Conservation (phyloP, 2,113 vertebrate species). For the Plecturocebus donacophilus region DNA sequence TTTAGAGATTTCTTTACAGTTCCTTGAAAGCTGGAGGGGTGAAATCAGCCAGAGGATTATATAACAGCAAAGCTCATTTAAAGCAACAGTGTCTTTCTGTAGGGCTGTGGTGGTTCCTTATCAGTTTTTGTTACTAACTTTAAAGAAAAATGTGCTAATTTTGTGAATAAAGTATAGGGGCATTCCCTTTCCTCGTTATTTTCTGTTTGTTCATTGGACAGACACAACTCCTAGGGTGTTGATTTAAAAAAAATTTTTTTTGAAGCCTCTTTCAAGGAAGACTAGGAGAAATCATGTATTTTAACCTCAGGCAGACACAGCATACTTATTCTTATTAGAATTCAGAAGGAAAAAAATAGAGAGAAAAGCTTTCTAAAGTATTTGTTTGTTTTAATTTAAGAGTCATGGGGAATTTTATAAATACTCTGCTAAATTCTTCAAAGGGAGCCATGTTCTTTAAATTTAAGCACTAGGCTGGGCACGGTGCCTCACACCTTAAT, state of each 20-base stretch:
- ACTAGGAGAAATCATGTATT: not conserved
- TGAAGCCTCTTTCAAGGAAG: constrained; percentile 25
- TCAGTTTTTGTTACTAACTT: not conserved
- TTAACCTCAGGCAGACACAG: not conserved
- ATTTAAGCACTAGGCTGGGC: not conserved
- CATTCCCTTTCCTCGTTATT: not conserved
- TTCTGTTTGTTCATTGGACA: not conserved
- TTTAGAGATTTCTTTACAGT: constrained; percentile 75
- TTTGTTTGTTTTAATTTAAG: constrained; percentile 23
- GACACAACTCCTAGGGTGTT: not conserved
- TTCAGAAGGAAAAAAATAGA: not conserved
- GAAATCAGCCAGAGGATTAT: constrained; percentile 67
- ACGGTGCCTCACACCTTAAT: too few species aligned
- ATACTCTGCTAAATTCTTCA: not conserved
- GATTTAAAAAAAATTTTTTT: not conserved
- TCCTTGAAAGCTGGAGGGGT: constrained; percentile 75
- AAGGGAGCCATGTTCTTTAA: not conserved
- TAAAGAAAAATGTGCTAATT: not conserved
- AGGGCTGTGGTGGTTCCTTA: not conserved
- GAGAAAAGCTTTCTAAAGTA: constrained; percentile 8
- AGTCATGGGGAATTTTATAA: not conserved
- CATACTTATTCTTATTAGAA: not conserved
- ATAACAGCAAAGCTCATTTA: constrained; percentile 58
- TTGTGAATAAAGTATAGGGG: not conserved
- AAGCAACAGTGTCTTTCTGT: constrained; percentile 54